These are phyloP conservation scores for Saccostrea glomerata DNA, from an alignment of 1,140 invertebrate species.

Conservation along the genomic window DNA sequence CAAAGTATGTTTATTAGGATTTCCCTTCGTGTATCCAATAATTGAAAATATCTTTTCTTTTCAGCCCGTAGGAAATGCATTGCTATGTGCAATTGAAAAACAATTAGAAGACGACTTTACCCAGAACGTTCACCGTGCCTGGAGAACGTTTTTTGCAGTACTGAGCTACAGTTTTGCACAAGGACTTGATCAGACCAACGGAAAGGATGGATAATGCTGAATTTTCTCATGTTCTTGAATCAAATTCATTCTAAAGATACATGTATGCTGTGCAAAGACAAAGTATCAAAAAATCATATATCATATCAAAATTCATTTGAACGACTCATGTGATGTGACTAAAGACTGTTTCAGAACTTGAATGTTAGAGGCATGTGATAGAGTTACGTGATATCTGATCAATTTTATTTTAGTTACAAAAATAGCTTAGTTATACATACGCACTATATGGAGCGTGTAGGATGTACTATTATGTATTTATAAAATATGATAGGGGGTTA, in stretches of 20 bases:
- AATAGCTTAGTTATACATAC: too few relatives aligned
- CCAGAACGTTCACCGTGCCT: neutral
- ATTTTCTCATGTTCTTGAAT: neutral
- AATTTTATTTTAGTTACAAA: too few relatives aligned
- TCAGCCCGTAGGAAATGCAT: conserved; percentile 7
- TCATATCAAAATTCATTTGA: neutral
- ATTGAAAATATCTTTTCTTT: neutral
- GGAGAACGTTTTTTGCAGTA: conserved; percentile 19
- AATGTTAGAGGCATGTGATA: neutral
- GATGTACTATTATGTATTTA: too few relatives aligned
- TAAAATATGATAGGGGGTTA: too few relatives aligned
- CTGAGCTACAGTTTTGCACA: conserved; percentile 27
- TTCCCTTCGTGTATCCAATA: too few relatives aligned
- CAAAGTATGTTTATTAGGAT: too few relatives aligned
- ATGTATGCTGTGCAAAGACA: neutral
- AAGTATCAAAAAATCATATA: neutral
- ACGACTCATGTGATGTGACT: neutral
- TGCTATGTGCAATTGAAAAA: conserved; percentile 14
- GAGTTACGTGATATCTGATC: too few relatives aligned
- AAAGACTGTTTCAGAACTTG: neutral
- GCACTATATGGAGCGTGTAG: too few relatives aligned
- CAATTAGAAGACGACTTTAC: neutral
- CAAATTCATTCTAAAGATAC: neutral
- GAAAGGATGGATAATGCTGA: neutral
- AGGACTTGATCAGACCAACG: conserved; percentile 6